These are phyloP conservation scores for Egretta garzetta DNA, from an alignment of 2,113 vertebrate genomes.

Conservation along the genomic window DNA sequence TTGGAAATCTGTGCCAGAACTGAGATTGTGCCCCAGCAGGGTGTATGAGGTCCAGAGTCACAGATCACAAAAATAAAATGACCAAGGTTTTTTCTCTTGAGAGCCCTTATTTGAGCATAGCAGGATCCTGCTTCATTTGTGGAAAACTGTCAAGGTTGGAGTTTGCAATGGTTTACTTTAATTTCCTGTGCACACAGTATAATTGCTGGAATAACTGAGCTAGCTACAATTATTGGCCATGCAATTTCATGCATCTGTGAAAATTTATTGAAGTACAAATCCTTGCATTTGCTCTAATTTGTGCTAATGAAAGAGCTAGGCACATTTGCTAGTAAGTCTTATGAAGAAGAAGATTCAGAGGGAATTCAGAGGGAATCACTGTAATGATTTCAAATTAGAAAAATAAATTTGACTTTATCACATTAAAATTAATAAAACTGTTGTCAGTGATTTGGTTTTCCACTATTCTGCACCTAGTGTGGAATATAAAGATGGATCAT, in stretches of 20 bases:
- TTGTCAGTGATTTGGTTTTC: slow-evolving; percentile 37
- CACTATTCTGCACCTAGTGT: neutral
- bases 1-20: neutral
- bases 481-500: neutral
- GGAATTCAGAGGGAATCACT: slow-evolving; percentile 35
- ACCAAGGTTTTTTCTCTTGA: neutral
- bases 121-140: neutral
- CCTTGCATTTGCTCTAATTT: slow-evolving; percentile 66
- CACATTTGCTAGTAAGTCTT: slow-evolving; percentile 6
- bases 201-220: neutral
- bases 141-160: neutral
- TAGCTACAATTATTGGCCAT: slow-evolving; percentile 51
- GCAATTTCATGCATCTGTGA: slow-evolving; percentile 57
- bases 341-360: slow-evolving; percentile 1
- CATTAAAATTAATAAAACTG: slow-evolving; percentile 60
- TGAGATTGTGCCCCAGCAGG: neutral
- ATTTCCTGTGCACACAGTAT: slow-evolving; percentile 19
- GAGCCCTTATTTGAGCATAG: neutral
- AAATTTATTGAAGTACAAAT: slow-evolving; percentile 59
- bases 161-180: slow-evolving; percentile 15
- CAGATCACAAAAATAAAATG: neutral
- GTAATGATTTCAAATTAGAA: slow-evolving; percentile 60
- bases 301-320: slow-evolving; percentile 58
- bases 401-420: slow-evolving; percentile 50
- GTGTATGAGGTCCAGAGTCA: neutral